A percentile compares a stretch with the other conserved stretches of the same genome.
These are phyloP conservation scores for Bibio marci DNA, from an alignment of 2,888 invertebrate species.

Conservation along the genomic window DNA sequence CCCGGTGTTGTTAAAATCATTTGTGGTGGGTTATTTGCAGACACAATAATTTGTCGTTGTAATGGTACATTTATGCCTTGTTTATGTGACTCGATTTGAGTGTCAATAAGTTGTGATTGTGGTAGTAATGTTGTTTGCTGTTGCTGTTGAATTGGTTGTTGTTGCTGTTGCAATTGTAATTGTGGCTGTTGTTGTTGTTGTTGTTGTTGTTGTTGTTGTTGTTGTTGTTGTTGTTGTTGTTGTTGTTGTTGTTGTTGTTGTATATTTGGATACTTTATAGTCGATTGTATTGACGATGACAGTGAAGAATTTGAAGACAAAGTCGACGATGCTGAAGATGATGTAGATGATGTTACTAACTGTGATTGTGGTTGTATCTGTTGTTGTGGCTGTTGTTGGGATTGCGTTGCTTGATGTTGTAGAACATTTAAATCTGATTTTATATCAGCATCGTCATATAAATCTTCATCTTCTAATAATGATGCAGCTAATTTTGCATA, in stretches of 20 bases:
- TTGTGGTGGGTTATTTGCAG: conserved; percentile 17
- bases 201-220: conserved; percentile 12
- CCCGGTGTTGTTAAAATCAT: conserved; percentile 14
- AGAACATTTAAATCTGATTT: no score
- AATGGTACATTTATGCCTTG: conserved; percentile 22
- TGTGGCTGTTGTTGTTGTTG: conserved; percentile 12
- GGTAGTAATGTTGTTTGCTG: conserved; percentile 7
- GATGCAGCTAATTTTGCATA: conserved; percentile 75
- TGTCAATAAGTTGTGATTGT: conserved; percentile 5
- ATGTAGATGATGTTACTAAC: conserved; percentile 11
- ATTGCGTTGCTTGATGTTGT: conserved; percentile 4
- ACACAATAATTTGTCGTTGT: conserved; percentile 25
- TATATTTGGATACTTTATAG: no score
- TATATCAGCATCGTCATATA: conserved; percentile 19
- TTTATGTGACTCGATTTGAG: conserved; percentile 20
- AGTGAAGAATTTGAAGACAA: no score
- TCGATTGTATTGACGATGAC: no score
- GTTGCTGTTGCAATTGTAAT: conserved; percentile 11
- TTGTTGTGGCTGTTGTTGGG: conserved; percentile 13
- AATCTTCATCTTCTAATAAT: conserved; percentile 64
- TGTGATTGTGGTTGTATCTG: conserved; percentile 12
- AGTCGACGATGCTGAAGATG: conserved; percentile 12
- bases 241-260: conserved; percentile 4
- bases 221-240: conserved; percentile 13
- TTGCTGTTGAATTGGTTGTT: conserved; percentile 6